These are phyloP conservation scores for Glomeris maerens DNA, from an alignment of 1,140 invertebrate species.

Conservation along the genomic window DNA sequence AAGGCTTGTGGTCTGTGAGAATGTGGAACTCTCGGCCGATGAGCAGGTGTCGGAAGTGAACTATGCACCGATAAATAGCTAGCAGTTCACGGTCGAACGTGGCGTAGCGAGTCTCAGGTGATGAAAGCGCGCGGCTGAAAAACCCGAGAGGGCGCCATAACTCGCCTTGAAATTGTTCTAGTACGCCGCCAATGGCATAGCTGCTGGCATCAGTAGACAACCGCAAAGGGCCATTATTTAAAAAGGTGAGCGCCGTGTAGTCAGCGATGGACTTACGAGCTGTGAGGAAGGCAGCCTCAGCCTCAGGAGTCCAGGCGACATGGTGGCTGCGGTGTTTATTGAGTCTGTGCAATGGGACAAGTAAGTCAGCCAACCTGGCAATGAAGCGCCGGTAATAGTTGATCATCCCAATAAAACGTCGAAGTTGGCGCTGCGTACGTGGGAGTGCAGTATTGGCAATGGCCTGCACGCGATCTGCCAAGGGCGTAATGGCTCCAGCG, in stretches of 20 bases:
- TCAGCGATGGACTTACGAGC: not conserved
- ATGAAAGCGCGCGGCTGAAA: slow-evolving; percentile 3
- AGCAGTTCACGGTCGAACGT: not conserved
- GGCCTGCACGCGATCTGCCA: not conserved
- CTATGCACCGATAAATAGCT: not conserved
- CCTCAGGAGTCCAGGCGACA: not conserved
- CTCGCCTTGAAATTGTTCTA: not conserved
- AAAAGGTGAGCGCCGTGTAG: not conserved
- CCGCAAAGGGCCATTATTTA: not conserved
- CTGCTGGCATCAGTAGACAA: not conserved
- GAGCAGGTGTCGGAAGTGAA: not conserved
- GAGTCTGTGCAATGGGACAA: not conserved
- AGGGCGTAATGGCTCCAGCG: not conserved
- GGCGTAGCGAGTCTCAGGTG: not conserved
- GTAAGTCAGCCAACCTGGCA: not conserved
- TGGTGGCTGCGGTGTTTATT: too few species aligned
- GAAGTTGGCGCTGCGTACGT: not conserved
- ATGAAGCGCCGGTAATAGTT: slow-evolving; percentile 11
- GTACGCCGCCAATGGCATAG: not conserved
- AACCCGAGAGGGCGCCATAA: not conserved
- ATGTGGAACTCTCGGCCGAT: not conserved
- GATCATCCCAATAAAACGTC: not conserved
- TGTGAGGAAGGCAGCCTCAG: not conserved
- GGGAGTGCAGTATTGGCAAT: slow-evolving; percentile 2
- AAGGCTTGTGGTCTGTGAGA: not conserved